A percentile compares a stretch with the other conserved stretches of the same genome.
Conservation (phyloP, 35 echinoderm and acorn worm species). For the Ptychodera flava region DNA sequence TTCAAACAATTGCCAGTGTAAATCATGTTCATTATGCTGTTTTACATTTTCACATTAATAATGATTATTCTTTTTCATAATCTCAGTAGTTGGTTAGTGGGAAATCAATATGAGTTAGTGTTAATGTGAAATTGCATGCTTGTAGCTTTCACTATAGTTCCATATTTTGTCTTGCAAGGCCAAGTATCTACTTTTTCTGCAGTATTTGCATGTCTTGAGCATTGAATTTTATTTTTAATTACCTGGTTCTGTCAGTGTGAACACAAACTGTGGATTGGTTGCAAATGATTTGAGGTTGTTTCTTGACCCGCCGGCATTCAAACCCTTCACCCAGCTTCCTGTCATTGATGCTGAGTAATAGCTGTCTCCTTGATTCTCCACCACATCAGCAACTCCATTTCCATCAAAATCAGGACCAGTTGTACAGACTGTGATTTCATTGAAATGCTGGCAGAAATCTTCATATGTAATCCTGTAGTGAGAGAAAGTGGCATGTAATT, state of each 20-base stretch:
- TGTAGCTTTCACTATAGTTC: too few species aligned
- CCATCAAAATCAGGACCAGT: constrained; percentile 54
- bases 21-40: too few species aligned
- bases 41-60: too few species aligned
- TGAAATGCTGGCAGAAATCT: constrained; percentile 54
- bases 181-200: too few species aligned
- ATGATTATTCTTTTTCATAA: too few species aligned
- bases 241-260: constrained; percentile 57
- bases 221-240: too few species aligned
- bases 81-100: too few species aligned
- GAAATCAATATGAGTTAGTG: too few species aligned
- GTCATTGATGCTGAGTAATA: constrained; percentile 16
- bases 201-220: too few species aligned
- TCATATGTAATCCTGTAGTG: constrained; percentile 43
- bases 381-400: constrained; percentile 35
- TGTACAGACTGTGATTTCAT: constrained; percentile 39
- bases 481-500: background rate
- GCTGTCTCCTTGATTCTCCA: constrained; percentile 6
- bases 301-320: constrained; percentile 48
- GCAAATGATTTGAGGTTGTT: constrained; percentile 28
- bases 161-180: too few species aligned
- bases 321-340: constrained; percentile 38
- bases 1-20: too few species aligned
- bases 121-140: too few species aligned
- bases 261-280: constrained; percentile 47